Base-by-base conservation (phyloP, 2,888 invertebrate species). In the Drosophila prolongata region DNA sequence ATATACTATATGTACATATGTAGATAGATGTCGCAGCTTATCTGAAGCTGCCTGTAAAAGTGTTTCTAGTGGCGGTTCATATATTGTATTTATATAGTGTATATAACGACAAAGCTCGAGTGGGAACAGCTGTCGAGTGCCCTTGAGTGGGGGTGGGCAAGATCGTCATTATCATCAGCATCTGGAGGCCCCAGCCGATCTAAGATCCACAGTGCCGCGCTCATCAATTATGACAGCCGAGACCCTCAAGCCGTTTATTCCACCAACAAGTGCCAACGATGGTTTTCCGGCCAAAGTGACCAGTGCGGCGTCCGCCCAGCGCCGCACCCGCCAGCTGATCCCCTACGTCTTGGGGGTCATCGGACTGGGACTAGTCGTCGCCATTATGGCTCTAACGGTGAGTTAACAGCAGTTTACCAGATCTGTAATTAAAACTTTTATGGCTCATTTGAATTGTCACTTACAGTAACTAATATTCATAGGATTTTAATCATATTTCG, bases 191-290 rank as follows among this genome's bases (percentile, higher is more conserved):
- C 40, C 55, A 19, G 38, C 10, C 19, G 53, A 24, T 38, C 37
- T 53, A 27, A 19, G 19, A 13, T 34, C 38, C 38, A 57, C 37
- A 60, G 30, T 9, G 30, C 30, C 30, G 44, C 56, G 62, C 42
- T 42, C 37, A 27, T 70, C 75, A 84, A 87, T 73, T 76, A 92
- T 92, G 92, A 92, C 92, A 60, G 92, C 91, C 57, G 92, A 92
- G 89, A 91, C 92, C 74, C 85, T 92, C 71, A 92, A 91, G 66
- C 92, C 92, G 61, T 92, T 92, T 76, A 91, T 92, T 80, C 85
- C 90, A 67, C 83, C 91, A 69, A 87, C 89, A 69, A 89, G 89
- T 76, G 85, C 52, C 79, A 89, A 75, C 71, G 89, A 90, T 54
- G 80, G 79, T 68, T 91, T 86, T 66, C 84, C 89, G 83, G 79